phyloP scores from a whole-genome alignment of 2,888 invertebrate species.

The Tenthredo distinguenda region DNA sequence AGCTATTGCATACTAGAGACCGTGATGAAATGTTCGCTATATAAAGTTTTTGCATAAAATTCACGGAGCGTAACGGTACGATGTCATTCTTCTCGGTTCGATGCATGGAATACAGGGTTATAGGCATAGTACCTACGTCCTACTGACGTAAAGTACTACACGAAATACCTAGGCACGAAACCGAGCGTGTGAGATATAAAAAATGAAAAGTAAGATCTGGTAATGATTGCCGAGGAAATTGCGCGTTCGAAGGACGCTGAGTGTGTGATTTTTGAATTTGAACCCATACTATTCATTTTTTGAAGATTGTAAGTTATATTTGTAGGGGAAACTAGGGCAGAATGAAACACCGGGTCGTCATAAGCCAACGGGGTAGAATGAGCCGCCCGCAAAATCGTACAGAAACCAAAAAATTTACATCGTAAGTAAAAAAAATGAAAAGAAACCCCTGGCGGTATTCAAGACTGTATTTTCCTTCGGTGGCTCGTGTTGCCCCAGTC shows the following conservation, averaged over 20 bases:
- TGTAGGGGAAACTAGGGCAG: no score
- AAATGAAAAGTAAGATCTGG: neutral
- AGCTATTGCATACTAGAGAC: neutral
- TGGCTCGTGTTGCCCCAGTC: no score
- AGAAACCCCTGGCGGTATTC: no score
- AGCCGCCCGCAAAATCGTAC: no score
- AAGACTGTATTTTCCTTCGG: no score
- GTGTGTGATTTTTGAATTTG: no score
- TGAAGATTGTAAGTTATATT: neutral
- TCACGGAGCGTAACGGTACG: slow-evolving; percentile 12
- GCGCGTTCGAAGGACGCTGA: no score
- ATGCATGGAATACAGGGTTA: slow-evolving; percentile 1
- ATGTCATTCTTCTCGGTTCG: slow-evolving; percentile 27
- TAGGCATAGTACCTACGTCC: neutral
- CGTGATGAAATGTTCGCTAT: neutral
- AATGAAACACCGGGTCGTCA: no score
- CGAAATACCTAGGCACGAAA: neutral
- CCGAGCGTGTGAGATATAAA: neutral
- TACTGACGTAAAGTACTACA: neutral
- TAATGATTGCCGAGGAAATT: neutral
- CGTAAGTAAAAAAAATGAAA: no score
- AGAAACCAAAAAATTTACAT: no score
- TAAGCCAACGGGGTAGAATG: no score
- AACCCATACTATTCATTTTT: neutral
- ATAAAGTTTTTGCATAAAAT: slow-evolving; percentile 31